A percentile compares a stretch with the other conserved stretches of the same genome.
Evolutionary conservation across 2,888 invertebrate genomes (phyloP).

Genomic region (Blera fallax): DNA sequence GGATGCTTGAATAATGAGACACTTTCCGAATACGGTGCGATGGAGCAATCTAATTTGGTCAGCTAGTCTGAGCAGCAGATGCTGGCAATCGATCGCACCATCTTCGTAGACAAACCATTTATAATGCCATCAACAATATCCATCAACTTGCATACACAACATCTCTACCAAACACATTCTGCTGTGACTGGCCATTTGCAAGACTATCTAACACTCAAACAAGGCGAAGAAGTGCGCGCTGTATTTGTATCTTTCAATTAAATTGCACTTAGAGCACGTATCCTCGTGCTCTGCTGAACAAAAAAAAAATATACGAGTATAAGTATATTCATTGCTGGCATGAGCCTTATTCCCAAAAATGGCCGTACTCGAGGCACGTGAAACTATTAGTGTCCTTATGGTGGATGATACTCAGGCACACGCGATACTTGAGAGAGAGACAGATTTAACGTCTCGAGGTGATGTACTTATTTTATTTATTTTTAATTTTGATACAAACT

Average conservation of each 20-base stretch:
- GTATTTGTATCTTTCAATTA: conserved; percentile 67
- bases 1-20: conserved; percentile 73
- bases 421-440: background rate
- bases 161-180: conserved; percentile 5
- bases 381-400: conserved; percentile 66
- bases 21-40: conserved; percentile 70
- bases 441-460: background rate
- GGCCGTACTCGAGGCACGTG: conserved; percentile 66
- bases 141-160: conserved; percentile 45
- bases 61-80: conserved; percentile 39
- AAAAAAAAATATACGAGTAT: background rate
- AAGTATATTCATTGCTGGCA: conserved; percentile 36
- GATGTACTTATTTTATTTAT: background rate
- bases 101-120: conserved; percentile 71
- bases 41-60: conserved; percentile 71
- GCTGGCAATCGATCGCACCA: conserved; percentile 69
- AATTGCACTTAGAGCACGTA: conserved; percentile 62
- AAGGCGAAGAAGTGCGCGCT: conserved; percentile 55
- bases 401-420: conserved; percentile 24
- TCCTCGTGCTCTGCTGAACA: background rate
- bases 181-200: conserved; percentile 27
- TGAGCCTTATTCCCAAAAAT: conserved; percentile 63
- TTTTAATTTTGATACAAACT: background rate
- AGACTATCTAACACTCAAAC: conserved; percentile 58
- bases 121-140: conserved; percentile 72